A percentile compares a stretch with the other conserved stretches of the same genome.
phyloP scores from a whole-genome alignment of 2,888 invertebrate species.

The Nebria salina region DNA sequence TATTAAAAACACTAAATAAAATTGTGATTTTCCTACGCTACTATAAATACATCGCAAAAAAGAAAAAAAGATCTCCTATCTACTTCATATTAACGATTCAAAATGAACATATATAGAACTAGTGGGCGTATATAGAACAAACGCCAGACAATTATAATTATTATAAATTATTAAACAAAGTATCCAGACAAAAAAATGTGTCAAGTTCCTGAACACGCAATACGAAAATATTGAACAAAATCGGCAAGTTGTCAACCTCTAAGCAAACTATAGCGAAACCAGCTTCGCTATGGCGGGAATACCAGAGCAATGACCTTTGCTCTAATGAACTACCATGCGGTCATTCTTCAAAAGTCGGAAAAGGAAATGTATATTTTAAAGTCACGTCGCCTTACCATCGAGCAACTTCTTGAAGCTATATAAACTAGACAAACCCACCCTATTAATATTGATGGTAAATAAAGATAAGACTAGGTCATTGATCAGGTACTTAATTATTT shows the following conservation, averaged over 20 bases:
- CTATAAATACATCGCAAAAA: no score
- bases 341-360: conserved; percentile 42
- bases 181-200: neutral
- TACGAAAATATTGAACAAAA: neutral
- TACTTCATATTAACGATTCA: no score
- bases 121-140: neutral
- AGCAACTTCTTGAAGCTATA: neutral
- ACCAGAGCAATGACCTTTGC: conserved; percentile 45
- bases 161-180: neutral
- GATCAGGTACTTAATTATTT: no score
- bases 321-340: conserved; percentile 32
- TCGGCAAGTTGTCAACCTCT: neutral
- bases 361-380: conserved; percentile 43
- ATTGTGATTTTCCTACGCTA: no score
- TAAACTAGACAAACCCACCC: neutral
- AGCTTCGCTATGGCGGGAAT: conserved; percentile 11
- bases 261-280: neutral
- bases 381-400: conserved; percentile 19
- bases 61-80: no score
- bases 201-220: neutral
- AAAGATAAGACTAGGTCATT: neutral
- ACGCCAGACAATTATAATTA: neutral
- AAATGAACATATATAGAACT: no score
- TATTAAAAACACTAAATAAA: no score
- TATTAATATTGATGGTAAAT: neutral